Percentiles rank a stretch among this genome's conserved stretches.
These are phyloP conservation scores for Euborellia annulipes DNA, from an alignment of 1,140 invertebrate genomes.

Conservation along the genomic window DNA sequence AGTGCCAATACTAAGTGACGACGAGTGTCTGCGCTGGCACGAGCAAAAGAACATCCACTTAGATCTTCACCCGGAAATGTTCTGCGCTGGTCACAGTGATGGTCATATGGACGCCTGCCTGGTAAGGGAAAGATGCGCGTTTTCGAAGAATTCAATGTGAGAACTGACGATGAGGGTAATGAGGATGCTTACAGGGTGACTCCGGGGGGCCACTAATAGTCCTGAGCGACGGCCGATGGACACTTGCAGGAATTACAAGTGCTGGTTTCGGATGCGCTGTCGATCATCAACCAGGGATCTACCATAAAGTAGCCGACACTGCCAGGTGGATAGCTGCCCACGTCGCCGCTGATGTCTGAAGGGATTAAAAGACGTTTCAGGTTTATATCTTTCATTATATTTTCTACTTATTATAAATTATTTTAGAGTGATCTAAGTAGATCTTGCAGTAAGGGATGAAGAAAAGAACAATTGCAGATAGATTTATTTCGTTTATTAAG, in stretches of 20 bases:
- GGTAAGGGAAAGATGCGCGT: no score
- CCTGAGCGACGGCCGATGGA: slow-evolving; percentile 46
- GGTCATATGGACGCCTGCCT: slow-evolving; percentile 68
- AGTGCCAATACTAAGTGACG: slow-evolving; percentile 58
- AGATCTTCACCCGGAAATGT: slow-evolving; percentile 59
- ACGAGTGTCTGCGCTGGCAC: slow-evolving; percentile 63
- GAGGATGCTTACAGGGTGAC: slow-evolving; percentile 41
- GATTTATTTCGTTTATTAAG: no score
- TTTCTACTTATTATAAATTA: no score
- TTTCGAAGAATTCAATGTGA: no score
- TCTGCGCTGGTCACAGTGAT: slow-evolving; percentile 67
- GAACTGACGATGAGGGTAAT: no score
- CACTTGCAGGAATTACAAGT: slow-evolving; percentile 67
- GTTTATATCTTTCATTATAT: no score
- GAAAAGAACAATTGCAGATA: no score
- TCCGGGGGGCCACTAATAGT: slow-evolving; percentile 69
- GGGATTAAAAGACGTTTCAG: no score
- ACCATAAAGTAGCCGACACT: slow-evolving; percentile 57
- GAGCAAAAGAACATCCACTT: slow-evolving; percentile 56
- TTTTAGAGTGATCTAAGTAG: no score
- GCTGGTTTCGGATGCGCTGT: slow-evolving; percentile 74
- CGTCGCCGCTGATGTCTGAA: no score
- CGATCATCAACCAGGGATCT: slow-evolving; percentile 72
- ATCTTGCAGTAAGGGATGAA: no score
- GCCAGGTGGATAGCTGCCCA: slow-evolving; percentile 44